Evolutionary conservation across 2,113 vertebrate genomes (phyloP).

Genomic region (Phalacrocorax carbo): DNA sequence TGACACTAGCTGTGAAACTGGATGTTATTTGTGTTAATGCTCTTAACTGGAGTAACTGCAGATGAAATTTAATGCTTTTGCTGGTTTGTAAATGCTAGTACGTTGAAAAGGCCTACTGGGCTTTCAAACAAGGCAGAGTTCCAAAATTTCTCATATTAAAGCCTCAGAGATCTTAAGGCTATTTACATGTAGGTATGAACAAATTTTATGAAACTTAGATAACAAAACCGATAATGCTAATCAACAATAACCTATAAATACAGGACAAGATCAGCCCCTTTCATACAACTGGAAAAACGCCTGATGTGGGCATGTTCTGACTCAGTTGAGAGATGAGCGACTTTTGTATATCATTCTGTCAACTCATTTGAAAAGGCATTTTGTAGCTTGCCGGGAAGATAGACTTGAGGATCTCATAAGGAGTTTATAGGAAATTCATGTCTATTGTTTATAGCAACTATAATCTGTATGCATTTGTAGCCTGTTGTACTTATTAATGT

Average conservation of each 20-base stretch:
- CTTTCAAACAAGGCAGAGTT: neutral
- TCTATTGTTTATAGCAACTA: neutral
- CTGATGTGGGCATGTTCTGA: neutral
- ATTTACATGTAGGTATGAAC: neutral
- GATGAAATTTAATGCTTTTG: neutral
- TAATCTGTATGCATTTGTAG: neutral
- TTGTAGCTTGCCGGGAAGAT: neutral
- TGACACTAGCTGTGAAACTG: neutral
- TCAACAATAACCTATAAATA: neutral
- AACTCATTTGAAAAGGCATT: neutral
- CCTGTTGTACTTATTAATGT: neutral
- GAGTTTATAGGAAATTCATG: neutral
- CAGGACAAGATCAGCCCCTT: fast-evolving
- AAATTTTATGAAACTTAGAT: neutral
- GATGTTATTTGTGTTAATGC: neutral
- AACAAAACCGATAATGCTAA: neutral
- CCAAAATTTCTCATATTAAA: neutral
- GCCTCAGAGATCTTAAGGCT: neutral
- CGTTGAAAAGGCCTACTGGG: neutral
- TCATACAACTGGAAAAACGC: neutral
- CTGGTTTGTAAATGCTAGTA: neutral
- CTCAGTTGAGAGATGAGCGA: neutral
- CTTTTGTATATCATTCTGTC: neutral
- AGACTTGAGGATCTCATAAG: neutral
- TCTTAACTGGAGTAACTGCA: neutral